phyloP scores from a whole-genome alignment of 2,888 invertebrate genomes.

The Anarsia innoxiella region DNA sequence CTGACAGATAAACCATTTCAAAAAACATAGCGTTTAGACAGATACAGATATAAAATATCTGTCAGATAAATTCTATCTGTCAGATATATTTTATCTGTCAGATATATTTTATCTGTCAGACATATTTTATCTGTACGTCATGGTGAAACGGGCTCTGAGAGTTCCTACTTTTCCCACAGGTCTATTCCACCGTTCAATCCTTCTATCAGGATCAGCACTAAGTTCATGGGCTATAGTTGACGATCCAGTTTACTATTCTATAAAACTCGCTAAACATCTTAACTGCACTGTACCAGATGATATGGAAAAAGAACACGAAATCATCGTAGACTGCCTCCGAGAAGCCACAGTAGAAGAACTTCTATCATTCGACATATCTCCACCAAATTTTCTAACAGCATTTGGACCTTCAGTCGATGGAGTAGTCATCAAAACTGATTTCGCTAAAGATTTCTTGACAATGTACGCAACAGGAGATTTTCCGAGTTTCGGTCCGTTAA shows the following conservation, averaged over 20 bases:
- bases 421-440: constrained; percentile 92
- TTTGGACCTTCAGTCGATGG: constrained; percentile 97
- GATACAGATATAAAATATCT: no score
- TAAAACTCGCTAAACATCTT: constrained; percentile 85
- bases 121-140: no score
- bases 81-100: no score
- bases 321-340: constrained; percentile 88
- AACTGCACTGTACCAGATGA: constrained; percentile 90
- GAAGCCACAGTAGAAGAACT: constrained; percentile 84
- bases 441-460: constrained; percentile 85
- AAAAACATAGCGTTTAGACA: no score
- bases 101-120: no score
- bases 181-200: constrained; percentile 89
- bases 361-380: constrained; percentile 82
- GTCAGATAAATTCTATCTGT: no score
- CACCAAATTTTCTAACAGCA: constrained; percentile 88
- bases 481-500: constrained; percentile 76
- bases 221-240: constrained; percentile 94
- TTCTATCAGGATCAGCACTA: constrained; percentile 90
- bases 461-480: constrained; percentile 80
- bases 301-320: constrained; percentile 86
- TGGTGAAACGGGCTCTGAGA: no score
- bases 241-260: constrained; percentile 87
- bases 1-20: no score
- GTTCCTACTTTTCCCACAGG: constrained; percentile 77